Conservation (phyloP, 1,140 invertebrate genomes). For the Leptestheria dahalacensis region DNA sequence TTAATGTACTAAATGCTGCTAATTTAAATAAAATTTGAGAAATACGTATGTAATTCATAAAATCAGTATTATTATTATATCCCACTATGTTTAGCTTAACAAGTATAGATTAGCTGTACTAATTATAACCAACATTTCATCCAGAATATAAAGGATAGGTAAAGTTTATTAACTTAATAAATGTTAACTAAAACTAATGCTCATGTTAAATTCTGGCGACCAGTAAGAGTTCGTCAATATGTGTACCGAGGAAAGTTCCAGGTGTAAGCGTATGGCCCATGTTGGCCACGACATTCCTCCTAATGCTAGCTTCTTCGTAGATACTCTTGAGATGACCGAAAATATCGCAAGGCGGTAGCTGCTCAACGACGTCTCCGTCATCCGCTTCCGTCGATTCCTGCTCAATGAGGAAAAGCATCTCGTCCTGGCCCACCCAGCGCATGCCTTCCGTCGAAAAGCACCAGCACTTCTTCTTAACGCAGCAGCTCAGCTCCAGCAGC, state of each 20-base stretch:
- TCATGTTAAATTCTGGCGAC: no score
- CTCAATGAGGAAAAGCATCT: slow-evolving; percentile 65
- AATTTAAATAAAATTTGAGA: no score
- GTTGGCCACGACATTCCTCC: slow-evolving; percentile 2
- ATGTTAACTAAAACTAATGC: no score
- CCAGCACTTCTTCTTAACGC: slow-evolving; percentile 62
- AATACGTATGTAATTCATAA: no score
- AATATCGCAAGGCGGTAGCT: slow-evolving; percentile 51
- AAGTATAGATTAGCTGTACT: no score
- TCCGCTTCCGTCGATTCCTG: slow-evolving; percentile 33
- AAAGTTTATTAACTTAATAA: no score
- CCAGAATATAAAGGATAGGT: no score
- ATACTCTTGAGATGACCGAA: slow-evolving; percentile 58
- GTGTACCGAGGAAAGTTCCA: slow-evolving; percentile 8
- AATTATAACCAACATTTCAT: no score
- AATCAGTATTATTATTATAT: no score
- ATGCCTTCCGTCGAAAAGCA: slow-evolving; percentile 65
- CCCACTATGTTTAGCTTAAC: no score
- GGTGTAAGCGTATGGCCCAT: slow-evolving; percentile 11
- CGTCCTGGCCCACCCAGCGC: slow-evolving; percentile 68
- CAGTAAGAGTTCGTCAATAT: no score
- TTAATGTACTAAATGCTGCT: no score
- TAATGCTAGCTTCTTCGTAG: slow-evolving; percentile 50
- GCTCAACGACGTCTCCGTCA: neutral
- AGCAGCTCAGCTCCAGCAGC: slow-evolving; percentile 51